Percentiles rank a stretch among this genome's conserved stretches.
Conservation (phyloP, 2,797 vertebrate species). For the Rhynchonycteris naso region DNA sequence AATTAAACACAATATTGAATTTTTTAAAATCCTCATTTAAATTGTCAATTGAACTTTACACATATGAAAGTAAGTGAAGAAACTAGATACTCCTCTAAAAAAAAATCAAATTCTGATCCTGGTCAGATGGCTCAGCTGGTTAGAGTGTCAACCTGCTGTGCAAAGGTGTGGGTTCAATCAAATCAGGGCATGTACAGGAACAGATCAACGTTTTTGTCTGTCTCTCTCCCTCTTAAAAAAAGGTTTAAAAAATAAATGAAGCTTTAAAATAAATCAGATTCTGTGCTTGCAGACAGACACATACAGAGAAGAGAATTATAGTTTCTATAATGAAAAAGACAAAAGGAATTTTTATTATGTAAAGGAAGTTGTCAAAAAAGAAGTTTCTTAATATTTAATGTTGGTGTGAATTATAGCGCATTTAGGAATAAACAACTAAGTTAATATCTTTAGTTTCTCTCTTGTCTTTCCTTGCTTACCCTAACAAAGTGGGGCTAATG, state of each 20-base stretch:
- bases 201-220: too few relatives aligned
- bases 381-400: slow-evolving; percentile 66
- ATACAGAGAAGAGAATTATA: slow-evolving; percentile 70
- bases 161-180: too few relatives aligned
- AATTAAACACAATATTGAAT: slow-evolving; percentile 1
- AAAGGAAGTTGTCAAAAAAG: slow-evolving; percentile 66
- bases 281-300: slow-evolving; percentile 48
- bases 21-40: neutral
- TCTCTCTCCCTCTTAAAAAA: too few relatives aligned
- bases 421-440: slow-evolving; percentile 42
- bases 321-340: slow-evolving; percentile 43
- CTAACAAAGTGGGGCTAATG: slow-evolving; percentile 26
- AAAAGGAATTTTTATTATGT: slow-evolving; percentile 65
- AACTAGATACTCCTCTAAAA: slow-evolving; percentile 50
- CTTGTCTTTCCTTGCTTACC: neutral
- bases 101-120: neutral
- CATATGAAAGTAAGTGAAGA: slow-evolving; percentile 57
- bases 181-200: too few relatives aligned
- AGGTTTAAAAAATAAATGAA: too few relatives aligned
- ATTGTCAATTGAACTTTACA: slow-evolving; percentile 51
- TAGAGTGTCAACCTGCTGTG: too few relatives aligned
- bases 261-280: neutral
- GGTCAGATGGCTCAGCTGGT: too few relatives aligned
- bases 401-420: slow-evolving; percentile 23
- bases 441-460: neutral